Evolutionary conservation across 2,888 invertebrate genomes (phyloP).

Genomic region (Atethmia centrago): DNA sequence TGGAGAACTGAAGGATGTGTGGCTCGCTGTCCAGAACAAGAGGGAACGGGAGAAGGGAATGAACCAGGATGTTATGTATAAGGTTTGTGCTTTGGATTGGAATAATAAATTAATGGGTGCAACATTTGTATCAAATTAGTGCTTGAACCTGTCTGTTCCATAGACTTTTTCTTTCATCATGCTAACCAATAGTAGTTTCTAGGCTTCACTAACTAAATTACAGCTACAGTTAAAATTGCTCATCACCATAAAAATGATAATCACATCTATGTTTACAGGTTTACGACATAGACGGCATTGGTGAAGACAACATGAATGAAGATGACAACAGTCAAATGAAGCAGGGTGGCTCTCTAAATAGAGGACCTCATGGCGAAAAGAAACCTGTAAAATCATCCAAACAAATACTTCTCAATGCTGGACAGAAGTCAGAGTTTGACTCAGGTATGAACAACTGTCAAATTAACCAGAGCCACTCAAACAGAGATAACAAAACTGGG

Average conservation of each 20-base stretch:
- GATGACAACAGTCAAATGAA: constrained; percentile 75
- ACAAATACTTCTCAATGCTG: constrained; percentile 87
- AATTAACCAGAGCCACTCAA: constrained; percentile 78
- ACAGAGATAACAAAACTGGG: constrained; percentile 75
- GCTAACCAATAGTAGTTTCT: background rate
- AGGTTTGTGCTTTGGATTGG: constrained; percentile 72
- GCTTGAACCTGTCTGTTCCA: background rate
- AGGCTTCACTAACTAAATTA: too few species aligned
- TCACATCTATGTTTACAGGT: constrained; percentile 73
- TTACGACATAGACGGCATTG: constrained; percentile 88
- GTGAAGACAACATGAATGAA: constrained; percentile 82
- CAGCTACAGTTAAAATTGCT: background rate
- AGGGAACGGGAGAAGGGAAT: constrained; percentile 89
- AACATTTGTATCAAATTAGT: too few species aligned
- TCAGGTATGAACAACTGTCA: constrained; percentile 89
- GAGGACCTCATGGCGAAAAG: constrained; percentile 75
- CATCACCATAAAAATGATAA: background rate
- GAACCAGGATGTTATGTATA: constrained; percentile 87
- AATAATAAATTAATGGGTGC: too few species aligned
- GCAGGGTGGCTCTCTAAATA: constrained; percentile 72
- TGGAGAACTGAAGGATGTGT: constrained; percentile 93
- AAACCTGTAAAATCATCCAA: constrained; percentile 85
- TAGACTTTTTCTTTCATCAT: background rate
- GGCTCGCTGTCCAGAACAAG: constrained; percentile 92
- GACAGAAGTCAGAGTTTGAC: constrained; percentile 88